Base-by-base conservation (phyloP, 2,113 vertebrate species). In the Butastur rufipennis region DNA sequence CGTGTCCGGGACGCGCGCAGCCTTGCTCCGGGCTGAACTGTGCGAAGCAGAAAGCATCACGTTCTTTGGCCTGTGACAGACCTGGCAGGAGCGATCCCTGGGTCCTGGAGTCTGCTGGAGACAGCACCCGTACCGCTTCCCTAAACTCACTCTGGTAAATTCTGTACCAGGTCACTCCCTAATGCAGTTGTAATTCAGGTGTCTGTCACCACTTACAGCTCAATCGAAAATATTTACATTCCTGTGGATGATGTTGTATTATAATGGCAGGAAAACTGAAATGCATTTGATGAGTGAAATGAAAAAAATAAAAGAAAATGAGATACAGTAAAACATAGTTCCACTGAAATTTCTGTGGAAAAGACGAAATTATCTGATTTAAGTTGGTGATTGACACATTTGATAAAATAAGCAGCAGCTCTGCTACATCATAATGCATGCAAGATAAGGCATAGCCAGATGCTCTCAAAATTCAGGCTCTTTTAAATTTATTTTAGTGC, bases 1-100 rank as follows among this genome's bases (percentile, higher is more conserved):
- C 38, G 19, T 23, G 15, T 16, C 17, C 0, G 0, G 20, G 48
- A 73, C 22, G 9, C 0, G 0, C 0, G 1, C 9, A 52, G 25
- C 18, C 31, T 43, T 58, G 36, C 14, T 79, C 6, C 8, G 2
- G 0, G 9, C 4, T 61, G 36, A 66, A 62, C 14, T 8, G 10
- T 11, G 7, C 34, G 22, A 53, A 13, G 14, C 15, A 42, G 32
- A 81, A 75, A 74, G 5, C n/a, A 71, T 31, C 15, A 0, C 20
- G 1, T 42, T 38, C 9, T 32, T 55, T 55, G 18, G 3, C 43
- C 48, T 31, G 1, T 1, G 59, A 91, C 50, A 42, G 27, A 61
- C 5, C 11, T 47, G 15, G 27, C 3, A 50, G 48, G 29, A 66
- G 21, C 0, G 0, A 13, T 50, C 29, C 27, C 10, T 1, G 0